phyloP scores from a whole-genome alignment of 2,797 vertebrate genomes.

The Babyrousa celebensis region DNA sequence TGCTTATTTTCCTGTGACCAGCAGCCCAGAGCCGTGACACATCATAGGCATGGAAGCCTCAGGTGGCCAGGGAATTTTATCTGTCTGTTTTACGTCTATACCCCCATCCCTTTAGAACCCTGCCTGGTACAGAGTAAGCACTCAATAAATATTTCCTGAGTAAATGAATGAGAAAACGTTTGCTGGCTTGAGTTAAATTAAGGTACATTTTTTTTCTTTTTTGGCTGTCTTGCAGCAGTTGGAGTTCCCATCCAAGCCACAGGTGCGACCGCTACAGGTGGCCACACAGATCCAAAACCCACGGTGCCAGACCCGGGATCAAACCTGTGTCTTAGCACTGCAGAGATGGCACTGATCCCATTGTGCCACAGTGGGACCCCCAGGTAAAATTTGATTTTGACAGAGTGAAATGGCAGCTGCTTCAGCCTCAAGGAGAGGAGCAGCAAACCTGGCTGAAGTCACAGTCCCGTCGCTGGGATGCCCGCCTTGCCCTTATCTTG shows the following conservation, averaged over 20 bases:
- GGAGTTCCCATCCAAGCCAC: too few relatives aligned
- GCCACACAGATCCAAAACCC: too few relatives aligned
- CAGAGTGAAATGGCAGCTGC: background rate
- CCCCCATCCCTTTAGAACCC: background rate
- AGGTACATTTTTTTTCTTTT: background rate
- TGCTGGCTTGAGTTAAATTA: slow-evolving; percentile 10
- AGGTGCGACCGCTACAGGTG: too few relatives aligned
- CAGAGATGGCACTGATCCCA: too few relatives aligned
- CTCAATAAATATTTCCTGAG: slow-evolving; percentile 8
- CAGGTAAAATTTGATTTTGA: background rate
- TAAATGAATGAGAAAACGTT: slow-evolving; percentile 55
- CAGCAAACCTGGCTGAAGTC: background rate
- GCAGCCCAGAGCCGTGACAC: background rate
- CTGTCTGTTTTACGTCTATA: background rate
- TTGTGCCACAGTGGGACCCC: too few relatives aligned
- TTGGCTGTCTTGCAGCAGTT: too few relatives aligned
- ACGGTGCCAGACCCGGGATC: too few relatives aligned
- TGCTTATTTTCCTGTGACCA: background rate
- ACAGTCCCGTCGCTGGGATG: background rate
- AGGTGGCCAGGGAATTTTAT: background rate
- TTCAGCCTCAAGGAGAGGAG: background rate
- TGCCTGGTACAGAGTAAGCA: background rate
- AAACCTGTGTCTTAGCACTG: too few relatives aligned
- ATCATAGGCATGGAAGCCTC: background rate
- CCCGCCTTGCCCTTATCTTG: background rate